These are phyloP conservation scores for Bombyx huttoni DNA, from an alignment of 2,888 invertebrate species.

Conservation along the genomic window DNA sequence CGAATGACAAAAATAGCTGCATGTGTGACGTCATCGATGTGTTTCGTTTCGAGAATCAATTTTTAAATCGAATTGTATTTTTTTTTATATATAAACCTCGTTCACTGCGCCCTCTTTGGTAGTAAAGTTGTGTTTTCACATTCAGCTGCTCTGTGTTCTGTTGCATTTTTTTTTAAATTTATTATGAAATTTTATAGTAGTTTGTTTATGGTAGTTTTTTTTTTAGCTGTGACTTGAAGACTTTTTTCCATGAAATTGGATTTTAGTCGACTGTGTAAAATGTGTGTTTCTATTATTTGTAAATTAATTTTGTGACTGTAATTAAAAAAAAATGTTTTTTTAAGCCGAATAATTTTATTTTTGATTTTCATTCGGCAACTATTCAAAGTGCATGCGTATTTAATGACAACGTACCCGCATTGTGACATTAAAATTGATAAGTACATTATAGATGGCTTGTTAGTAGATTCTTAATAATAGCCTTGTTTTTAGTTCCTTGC, in stretches of 20 bases:
- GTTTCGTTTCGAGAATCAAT: neutral
- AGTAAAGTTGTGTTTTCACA: neutral
- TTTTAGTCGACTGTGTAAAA: neutral
- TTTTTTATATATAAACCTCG: neutral
- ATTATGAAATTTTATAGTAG: neutral
- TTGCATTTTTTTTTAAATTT: neutral
- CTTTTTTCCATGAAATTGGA: neutral
- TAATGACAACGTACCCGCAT: neutral
- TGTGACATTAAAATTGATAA: neutral
- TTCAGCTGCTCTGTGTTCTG: neutral
- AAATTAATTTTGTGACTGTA: too few species aligned
- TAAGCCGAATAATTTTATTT: neutral
- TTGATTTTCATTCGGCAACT: neutral
- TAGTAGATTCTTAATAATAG: neutral
- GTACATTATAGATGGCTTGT: too few species aligned
- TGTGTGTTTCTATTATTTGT: neutral
- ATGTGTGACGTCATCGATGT: neutral
- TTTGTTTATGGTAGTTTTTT: neutral
- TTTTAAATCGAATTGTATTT: neutral
- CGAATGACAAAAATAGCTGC: slow-evolving; percentile 14
- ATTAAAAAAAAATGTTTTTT: neutral
- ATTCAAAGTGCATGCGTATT: neutral
- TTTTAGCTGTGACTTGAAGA: neutral
- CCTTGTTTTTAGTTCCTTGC: slow-evolving; percentile 43
- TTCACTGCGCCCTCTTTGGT: neutral